Percentiles rank a stretch among this genome's conserved stretches.
These are phyloP conservation scores for Aricia artaxerxes DNA, from an alignment of 2,888 invertebrate species.

Conservation along the genomic window DNA sequence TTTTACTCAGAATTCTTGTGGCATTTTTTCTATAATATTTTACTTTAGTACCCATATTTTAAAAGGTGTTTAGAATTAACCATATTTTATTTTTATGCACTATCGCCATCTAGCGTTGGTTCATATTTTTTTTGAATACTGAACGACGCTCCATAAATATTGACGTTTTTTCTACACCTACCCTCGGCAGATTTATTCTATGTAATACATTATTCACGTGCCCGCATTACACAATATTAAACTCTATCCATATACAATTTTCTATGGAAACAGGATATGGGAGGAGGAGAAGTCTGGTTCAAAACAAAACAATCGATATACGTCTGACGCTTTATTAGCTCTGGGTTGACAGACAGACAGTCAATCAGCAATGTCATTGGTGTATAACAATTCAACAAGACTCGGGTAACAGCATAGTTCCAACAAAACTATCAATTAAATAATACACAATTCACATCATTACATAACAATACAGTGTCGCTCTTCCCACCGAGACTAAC, in stretches of 20 bases:
- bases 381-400: constrained; percentile 78
- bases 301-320: constrained; percentile 67
- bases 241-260: too few relatives aligned
- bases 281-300: neutral
- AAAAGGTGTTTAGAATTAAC: too few relatives aligned
- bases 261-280: neutral
- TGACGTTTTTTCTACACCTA: too few relatives aligned
- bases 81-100: too few relatives aligned
- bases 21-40: too few relatives aligned
- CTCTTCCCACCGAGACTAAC: neutral
- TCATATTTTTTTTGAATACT: too few relatives aligned
- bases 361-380: constrained; percentile 76
- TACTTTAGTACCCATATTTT: too few relatives aligned
- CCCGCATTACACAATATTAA: too few relatives aligned
- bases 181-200: too few relatives aligned
- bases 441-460: constrained; percentile 61
- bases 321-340: constrained; percentile 78
- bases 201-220: too few relatives aligned
- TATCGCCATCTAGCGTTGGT: too few relatives aligned
- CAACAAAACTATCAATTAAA: constrained; percentile 76
- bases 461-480: constrained; percentile 57
- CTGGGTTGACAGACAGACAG: constrained; percentile 78
- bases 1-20: neutral
- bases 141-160: too few relatives aligned
- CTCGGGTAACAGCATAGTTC: constrained; percentile 79